These are phyloP conservation scores for Ictalurus punctatus DNA, from an alignment of 2,113 vertebrate genomes.

Conservation along the genomic window DNA sequence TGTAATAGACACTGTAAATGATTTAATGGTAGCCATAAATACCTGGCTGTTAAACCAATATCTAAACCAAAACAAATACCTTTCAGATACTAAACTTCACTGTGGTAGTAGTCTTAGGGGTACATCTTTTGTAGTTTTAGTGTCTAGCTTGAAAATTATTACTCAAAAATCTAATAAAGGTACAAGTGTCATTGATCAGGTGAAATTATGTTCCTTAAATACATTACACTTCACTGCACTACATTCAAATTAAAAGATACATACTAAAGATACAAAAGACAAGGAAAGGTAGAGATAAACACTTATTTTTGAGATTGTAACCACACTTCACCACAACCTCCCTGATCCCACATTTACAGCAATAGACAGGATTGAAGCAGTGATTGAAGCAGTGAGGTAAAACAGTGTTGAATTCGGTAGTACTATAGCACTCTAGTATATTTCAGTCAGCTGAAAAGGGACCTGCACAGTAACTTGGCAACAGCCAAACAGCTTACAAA, in stretches of 20 bases:
- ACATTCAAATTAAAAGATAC: neutral
- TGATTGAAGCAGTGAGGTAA: neutral
- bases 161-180: neutral
- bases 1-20: slow-evolving; percentile 23
- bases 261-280: neutral
- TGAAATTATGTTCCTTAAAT: too few relatives aligned
- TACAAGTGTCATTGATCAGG: neutral
- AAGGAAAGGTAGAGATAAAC: neutral
- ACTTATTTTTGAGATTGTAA: neutral
- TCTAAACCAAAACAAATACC: neutral
- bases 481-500: neutral
- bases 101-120: neutral
- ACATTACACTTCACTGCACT: neutral
- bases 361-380: neutral
- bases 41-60: slow-evolving; percentile 19
- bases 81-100: neutral
- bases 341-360: neutral
- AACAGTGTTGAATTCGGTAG: neutral
- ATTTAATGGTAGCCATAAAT: slow-evolving; percentile 15
- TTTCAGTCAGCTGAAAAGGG: neutral
- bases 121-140: neutral
- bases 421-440: neutral
- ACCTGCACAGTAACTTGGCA: neutral
- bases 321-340: neutral
- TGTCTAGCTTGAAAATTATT: neutral